These are phyloP conservation scores for Antheraea yamamai DNA, from an alignment of 2,888 invertebrate species.

Conservation along the genomic window DNA sequence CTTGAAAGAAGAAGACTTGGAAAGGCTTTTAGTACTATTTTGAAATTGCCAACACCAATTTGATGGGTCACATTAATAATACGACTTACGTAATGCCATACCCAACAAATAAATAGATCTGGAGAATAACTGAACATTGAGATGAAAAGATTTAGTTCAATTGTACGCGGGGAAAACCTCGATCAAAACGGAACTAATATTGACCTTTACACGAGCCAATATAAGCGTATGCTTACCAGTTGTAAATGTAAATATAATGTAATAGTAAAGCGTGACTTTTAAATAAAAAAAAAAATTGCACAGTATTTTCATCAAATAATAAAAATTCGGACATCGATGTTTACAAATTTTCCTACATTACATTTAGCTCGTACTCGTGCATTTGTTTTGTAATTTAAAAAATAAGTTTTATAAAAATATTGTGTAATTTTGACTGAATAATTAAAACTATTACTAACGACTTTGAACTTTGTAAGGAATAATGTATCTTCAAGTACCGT, in stretches of 20 bases:
- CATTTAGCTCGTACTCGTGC: no score
- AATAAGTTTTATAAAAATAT: no score
- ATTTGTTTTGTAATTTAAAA: no score
- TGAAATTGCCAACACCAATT: neutral
- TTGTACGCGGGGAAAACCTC: neutral
- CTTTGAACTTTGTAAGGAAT: no score
- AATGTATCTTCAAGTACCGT: no score
- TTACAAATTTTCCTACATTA: no score
- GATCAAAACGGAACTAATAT: constrained; percentile 2
- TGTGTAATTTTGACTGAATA: no score
- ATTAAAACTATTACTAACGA: no score
- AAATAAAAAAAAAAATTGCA: no score
- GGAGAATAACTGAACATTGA: neutral
- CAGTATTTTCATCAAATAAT: no score
- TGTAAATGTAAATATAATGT: neutral
- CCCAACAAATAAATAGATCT: neutral
- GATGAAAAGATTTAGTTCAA: neutral
- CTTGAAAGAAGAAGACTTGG: neutral
- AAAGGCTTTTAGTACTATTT: neutral
- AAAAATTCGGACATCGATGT: no score
- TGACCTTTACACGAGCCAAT: neutral
- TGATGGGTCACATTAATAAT: no score
- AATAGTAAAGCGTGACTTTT: neutral
- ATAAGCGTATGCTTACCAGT: neutral
- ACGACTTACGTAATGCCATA: neutral